Evolutionary conservation across 2,888 invertebrate species (phyloP), one percentile per base, ranked within the genome.

Genomic region (Agonopterix arenella): DNA sequence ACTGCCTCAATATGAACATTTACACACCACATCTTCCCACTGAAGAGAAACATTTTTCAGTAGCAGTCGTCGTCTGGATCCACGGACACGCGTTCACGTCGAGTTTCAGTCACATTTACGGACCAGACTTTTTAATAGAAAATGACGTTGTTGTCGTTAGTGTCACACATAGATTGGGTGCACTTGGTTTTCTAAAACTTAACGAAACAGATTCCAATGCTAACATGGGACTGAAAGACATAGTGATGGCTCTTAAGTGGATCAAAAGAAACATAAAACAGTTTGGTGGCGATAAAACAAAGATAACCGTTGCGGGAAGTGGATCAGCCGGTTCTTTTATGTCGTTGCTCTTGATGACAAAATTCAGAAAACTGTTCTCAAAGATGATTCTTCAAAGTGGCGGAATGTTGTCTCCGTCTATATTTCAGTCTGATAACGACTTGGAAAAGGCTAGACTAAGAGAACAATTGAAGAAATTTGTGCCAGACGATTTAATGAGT

Each of bases 1-100:
- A 92, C 65, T 94, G 94, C 60, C 85, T 94, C 0, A 90, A 91
- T 60, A 62, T 94, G n/a, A 94, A 94, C 68, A 91, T 94, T 5
- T 94, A 91, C 65, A 91, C 92, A 5, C 92, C 93, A 1, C 68
- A 69, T 51, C 60, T 91, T 52, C 75, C 76, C 0, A 53, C 52
- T 36, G 57, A 55, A 11, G 51, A 53, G 11, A 80, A 71, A 57
- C 58, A 88, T 7, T 50, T 54, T 18, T 52, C 63, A 8, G 79
- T 70, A 57, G 58, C 89, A 5, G 80, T 86, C 1, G 66, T 88
- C 44, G 73, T 89, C 10, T 90, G 81, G 81, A 70, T 88, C 44
- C 89, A 90, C 55, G 89, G 90, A 10, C 84, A 85, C 49, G 82
- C 77, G 1, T 89, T 85, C 44, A 62, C 80, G 18, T 73, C 85